Conservation (phyloP, 1,140 invertebrate genomes). For the Glossosoma conforme region DNA sequence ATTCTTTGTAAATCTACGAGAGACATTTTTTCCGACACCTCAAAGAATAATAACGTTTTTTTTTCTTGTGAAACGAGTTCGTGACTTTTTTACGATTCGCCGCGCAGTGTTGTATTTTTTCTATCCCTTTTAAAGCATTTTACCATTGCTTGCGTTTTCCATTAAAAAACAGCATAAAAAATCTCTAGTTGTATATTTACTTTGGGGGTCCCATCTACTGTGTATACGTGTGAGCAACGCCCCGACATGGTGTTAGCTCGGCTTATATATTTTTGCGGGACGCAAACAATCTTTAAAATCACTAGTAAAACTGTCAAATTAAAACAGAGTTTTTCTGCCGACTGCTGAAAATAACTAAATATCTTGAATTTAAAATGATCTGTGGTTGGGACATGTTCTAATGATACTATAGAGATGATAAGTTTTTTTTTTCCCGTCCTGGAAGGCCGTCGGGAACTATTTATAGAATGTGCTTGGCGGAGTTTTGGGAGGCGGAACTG, state of each 20-base stretch:
- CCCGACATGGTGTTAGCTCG: neutral
- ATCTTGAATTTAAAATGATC: too few species aligned
- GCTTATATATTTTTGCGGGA: too few species aligned
- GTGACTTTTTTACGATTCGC: constrained; percentile 33
- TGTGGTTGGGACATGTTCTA: too few species aligned
- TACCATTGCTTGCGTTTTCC: constrained; percentile 32
- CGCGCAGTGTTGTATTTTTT: constrained; percentile 31
- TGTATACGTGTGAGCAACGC: constrained; percentile 8
- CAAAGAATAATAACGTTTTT: constrained; percentile 30
- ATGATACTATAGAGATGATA: too few species aligned
- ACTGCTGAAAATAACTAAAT: too few species aligned
- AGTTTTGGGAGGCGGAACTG: too few species aligned
- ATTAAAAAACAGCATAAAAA: constrained; percentile 32
- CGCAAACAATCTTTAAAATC: too few species aligned
- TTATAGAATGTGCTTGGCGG: too few species aligned
- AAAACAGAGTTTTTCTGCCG: too few species aligned
- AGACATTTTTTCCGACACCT: constrained; percentile 20
- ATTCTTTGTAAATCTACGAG: constrained; percentile 12
- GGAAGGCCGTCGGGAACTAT: too few species aligned
- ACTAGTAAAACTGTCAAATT: too few species aligned
- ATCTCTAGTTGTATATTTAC: constrained; percentile 30
- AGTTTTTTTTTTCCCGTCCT: too few species aligned
- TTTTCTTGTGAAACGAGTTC: constrained; percentile 31
- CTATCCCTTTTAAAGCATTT: constrained; percentile 31
- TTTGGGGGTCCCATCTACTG: constrained; percentile 14